Conservation (phyloP, 2,113 vertebrate species). For the Chelonoidis abingdonii region DNA sequence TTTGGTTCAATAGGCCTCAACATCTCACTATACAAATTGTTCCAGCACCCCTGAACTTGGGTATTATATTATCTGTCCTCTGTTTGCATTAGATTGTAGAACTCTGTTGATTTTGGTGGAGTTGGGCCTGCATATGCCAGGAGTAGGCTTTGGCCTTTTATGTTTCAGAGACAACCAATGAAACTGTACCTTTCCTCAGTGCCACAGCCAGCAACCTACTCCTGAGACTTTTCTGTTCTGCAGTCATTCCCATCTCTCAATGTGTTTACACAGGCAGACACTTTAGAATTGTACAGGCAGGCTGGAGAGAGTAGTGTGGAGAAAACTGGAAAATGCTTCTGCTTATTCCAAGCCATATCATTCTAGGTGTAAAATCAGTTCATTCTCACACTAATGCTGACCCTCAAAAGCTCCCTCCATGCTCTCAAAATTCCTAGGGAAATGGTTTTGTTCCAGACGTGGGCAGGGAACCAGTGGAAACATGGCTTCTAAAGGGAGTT, state of each 20-base stretch:
- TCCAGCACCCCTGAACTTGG: accelerated
- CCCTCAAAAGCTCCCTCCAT: background rate
- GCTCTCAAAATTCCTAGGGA: accelerated
- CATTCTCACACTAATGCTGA: background rate
- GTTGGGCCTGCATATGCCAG: accelerated
- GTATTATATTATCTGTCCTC: background rate
- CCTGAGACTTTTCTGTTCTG: accelerated
- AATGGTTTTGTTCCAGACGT: background rate
- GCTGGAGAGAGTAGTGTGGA: background rate
- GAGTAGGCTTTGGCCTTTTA: background rate
- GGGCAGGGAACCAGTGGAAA: background rate
- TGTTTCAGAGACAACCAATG: background rate
- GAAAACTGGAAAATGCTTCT: background rate
- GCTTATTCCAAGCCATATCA: background rate
- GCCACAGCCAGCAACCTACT: background rate
- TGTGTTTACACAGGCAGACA: background rate
- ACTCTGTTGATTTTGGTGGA: background rate
- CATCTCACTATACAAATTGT: too few species aligned
- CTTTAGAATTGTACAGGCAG: background rate
- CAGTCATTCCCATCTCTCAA: background rate
- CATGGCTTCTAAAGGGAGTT: background rate
- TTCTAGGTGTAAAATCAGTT: background rate
- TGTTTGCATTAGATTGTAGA: accelerated
- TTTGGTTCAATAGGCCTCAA: too few species aligned
- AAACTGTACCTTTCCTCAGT: background rate